Evolutionary conservation across 2,888 invertebrate species (phyloP).

Genomic region (Kuschelorhynchus macadamiae): DNA sequence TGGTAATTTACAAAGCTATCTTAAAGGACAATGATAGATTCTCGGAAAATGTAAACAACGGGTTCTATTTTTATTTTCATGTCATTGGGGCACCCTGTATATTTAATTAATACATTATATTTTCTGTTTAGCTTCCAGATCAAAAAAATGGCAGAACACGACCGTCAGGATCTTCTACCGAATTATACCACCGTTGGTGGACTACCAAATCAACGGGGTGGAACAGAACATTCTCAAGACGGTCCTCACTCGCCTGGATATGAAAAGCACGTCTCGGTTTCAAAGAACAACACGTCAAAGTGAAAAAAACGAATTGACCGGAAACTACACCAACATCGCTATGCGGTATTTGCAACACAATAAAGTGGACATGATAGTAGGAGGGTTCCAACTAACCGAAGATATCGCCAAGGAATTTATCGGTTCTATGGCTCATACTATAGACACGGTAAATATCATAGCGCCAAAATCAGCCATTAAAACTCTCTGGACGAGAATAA

Average conservation of each 20-base stretch:
- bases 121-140: slow-evolving; percentile 5
- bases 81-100: too few relatives aligned
- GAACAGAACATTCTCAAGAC: slow-evolving; percentile 19
- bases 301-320: not conserved
- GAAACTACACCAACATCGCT: slow-evolving; percentile 6
- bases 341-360: not conserved
- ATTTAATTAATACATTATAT: too few relatives aligned
- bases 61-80: too few relatives aligned
- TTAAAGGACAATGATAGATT: too few relatives aligned
- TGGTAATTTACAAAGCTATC: too few relatives aligned
- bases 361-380: slow-evolving; percentile 6
- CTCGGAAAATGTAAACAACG: too few relatives aligned
- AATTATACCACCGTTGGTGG: slow-evolving; percentile 6
- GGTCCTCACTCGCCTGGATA: not conserved
- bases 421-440: not conserved
- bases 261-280: not conserved
- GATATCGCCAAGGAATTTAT: slow-evolving; percentile 18
- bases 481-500: slow-evolving; percentile 4
- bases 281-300: not conserved
- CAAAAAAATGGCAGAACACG: slow-evolving; percentile 17
- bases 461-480: not conserved
- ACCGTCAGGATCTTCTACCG: slow-evolving; percentile 14
- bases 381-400: slow-evolving; percentile 17
- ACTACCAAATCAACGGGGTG: not conserved
- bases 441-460: slow-evolving; percentile 5